Base-by-base conservation (phyloP, 2,113 vertebrate genomes). In the Pitta sordida region DNA sequence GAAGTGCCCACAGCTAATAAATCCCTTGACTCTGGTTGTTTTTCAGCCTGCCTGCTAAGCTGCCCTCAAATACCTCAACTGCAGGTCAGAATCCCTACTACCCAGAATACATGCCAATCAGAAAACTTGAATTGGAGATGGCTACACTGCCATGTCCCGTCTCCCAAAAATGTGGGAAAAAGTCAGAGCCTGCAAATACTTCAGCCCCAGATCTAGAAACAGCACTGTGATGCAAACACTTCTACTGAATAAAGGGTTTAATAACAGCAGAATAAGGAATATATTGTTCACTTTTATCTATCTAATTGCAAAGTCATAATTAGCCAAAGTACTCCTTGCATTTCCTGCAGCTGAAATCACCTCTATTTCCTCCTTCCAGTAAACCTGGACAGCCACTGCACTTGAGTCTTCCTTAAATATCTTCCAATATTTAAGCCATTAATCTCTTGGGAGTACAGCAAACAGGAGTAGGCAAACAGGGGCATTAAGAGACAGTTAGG, bases 101-200 rank as follows among this genome's bases (percentile, higher is more conserved):
- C 14, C 34, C 22, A 64, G 67, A 83, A 44, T n/a, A 77, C 1
- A 1, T 0, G 1, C 29, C 27, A 69, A 0, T 4, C 53, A 90
- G 44, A 84, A 39, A 30, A 65, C 46, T 60, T 8, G 41, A 82
- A 83, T 19, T 3, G 1, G n/a, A 62, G 27, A 14, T 30, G 58
- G 27, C 36, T 91, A 34, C 22, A 53, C 44, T 62, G 58, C 17
- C 16, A 20, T 8, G 15, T 56, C 30, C 22, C 7, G 7, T 44
- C n/a, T 76, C n/a, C 29, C 82, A 69, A 16, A 82, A 87, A 67
- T 19, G 11, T 22, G 29, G 20, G 27, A 89, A 68, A 26, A 23
- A 68, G 39, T 71, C 69, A 73, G 30, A 86, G 34, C 23, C 58
- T 85, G 37, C 64, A 91, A 93, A 85, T 77, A 18, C 63, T 90